A percentile compares a stretch with the other conserved stretches of the same genome.
phyloP scores from a whole-genome alignment of 1,140 invertebrate species.

The Drosophila tsacasi region DNA sequence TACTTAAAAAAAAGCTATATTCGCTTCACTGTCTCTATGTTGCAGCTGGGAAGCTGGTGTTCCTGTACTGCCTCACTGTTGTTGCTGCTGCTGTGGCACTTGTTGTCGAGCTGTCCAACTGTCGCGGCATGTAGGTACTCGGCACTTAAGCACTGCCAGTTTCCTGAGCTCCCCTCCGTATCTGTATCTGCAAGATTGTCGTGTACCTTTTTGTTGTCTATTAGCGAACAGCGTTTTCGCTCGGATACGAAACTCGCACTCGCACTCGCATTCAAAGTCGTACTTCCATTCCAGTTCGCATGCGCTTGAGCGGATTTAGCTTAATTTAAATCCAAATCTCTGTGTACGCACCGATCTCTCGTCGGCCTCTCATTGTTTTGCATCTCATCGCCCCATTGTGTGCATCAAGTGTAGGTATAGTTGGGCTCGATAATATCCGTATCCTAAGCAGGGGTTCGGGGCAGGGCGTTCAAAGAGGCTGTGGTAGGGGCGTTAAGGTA shows the following conservation, averaged over 20 bases:
- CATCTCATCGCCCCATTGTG: constrained; percentile 32
- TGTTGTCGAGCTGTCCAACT: constrained; percentile 65
- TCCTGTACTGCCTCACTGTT: constrained; percentile 15
- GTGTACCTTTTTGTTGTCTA: constrained; percentile 81
- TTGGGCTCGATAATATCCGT: constrained; percentile 26
- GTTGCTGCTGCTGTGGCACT: constrained; percentile 55
- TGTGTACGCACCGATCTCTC: constrained; percentile 48
- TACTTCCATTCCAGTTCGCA: constrained; percentile 26
- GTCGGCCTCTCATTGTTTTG: constrained; percentile 53
- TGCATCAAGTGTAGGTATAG: constrained; percentile 34
- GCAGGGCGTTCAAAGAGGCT: constrained; percentile 34
- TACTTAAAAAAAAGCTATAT: neutral
- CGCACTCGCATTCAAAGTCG: constrained; percentile 15
- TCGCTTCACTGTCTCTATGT: constrained; percentile 19
- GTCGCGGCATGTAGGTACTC: constrained; percentile 56
- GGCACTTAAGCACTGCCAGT: constrained; percentile 73
- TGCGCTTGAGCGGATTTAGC: constrained; percentile 79
- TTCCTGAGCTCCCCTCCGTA: constrained; percentile 44
- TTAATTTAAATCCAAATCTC: constrained; percentile 83
- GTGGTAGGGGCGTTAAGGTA: constrained; percentile 42
- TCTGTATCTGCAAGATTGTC: constrained; percentile 62
- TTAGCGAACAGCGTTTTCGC: constrained; percentile 59
- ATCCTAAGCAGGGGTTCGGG: constrained; percentile 39
- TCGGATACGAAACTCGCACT: constrained; percentile 40
- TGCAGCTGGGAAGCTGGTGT: constrained; percentile 30